A percentile compares a stretch with the other conserved stretches of the same genome.
phyloP scores from a whole-genome alignment of 2,888 invertebrate species.

The Ormyrus labotus region DNA sequence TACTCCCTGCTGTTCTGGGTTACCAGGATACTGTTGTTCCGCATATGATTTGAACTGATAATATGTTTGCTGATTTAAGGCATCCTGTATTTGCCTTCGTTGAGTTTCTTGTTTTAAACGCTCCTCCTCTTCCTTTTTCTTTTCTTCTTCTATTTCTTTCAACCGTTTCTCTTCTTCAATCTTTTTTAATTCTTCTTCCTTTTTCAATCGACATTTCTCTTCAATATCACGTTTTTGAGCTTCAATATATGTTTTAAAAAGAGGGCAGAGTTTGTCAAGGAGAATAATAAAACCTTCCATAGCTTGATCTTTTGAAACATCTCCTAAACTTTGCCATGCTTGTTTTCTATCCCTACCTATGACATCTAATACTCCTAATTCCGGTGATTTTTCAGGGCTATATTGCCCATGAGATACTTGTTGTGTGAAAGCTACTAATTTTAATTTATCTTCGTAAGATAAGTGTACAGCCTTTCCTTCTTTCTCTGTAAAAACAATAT shows the following conservation, averaged over 20 bases:
- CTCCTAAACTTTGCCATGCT: conserved; percentile 95
- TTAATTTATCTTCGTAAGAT: conserved; percentile 94
- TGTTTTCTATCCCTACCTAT: conserved; percentile 94
- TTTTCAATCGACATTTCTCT: conserved; percentile 83
- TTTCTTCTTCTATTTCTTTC: conserved; percentile 74
- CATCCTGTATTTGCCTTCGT: conserved; percentile 93
- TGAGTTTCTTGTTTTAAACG: conserved; percentile 81
- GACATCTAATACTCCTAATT: conserved; percentile 94
- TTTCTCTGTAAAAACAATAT: conserved; percentile 84
- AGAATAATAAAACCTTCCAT: conserved; percentile 95
- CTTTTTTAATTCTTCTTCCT: conserved; percentile 79
- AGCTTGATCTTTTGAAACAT: conserved; percentile 89
- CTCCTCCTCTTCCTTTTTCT: conserved; percentile 80
- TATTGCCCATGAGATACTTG: conserved; percentile 92
- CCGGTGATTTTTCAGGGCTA: conserved; percentile 84
- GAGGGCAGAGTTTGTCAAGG: conserved; percentile 90
- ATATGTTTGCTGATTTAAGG: conserved; percentile 95
- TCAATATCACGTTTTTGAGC: conserved; percentile 93
- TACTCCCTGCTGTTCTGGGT: conserved; percentile 93
- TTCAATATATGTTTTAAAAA: conserved; percentile 93
- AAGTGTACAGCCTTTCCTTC: conserved; percentile 97
- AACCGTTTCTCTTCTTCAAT: conserved; percentile 80
- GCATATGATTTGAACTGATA: conserved; percentile 94
- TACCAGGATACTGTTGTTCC: conserved; percentile 92
- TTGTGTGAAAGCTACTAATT: conserved; percentile 93